Conservation (phyloP, 1,140 invertebrate genomes). For the Macrobrachium rosenbergii region DNA sequence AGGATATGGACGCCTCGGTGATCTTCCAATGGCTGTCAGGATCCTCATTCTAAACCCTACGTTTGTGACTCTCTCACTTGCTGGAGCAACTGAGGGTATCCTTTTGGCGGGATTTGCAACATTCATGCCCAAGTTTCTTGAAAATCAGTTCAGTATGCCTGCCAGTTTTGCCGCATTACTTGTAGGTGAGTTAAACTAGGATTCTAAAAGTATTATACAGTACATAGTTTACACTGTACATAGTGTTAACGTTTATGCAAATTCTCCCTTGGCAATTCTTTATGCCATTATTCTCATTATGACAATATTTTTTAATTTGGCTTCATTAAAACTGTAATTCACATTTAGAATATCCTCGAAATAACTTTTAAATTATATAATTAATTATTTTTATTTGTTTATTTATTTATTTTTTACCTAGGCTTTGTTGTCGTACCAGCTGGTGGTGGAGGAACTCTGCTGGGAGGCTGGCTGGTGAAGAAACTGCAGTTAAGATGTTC, state of each 20-base stretch:
- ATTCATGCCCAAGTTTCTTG: constrained; percentile 86
- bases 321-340: too few species aligned
- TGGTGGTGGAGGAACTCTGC: constrained; percentile 80
- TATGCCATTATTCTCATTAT: too few species aligned
- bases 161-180: constrained; percentile 81
- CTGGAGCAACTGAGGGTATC: constrained; percentile 83
- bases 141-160: constrained; percentile 85
- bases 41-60: constrained; percentile 81
- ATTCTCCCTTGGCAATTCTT: too few species aligned
- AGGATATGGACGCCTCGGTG: constrained; percentile 76
- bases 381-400: too few species aligned
- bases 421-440: constrained; percentile 69
- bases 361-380: too few species aligned
- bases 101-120: constrained; percentile 85
- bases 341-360: too few species aligned
- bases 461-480: constrained; percentile 85
- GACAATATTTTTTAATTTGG: too few species aligned
- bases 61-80: constrained; percentile 85
- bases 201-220: too few species aligned
- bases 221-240: constrained; percentile 69
- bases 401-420: constrained; percentile 50
- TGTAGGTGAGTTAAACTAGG: constrained; percentile 83
- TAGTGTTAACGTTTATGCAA: too few species aligned
- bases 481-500: constrained; percentile 79
- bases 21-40: constrained; percentile 78